Percentiles rank a stretch among this genome's conserved stretches.
Conservation (phyloP, 1,140 invertebrate genomes). For the Eupristina koningsbergeri region DNA sequence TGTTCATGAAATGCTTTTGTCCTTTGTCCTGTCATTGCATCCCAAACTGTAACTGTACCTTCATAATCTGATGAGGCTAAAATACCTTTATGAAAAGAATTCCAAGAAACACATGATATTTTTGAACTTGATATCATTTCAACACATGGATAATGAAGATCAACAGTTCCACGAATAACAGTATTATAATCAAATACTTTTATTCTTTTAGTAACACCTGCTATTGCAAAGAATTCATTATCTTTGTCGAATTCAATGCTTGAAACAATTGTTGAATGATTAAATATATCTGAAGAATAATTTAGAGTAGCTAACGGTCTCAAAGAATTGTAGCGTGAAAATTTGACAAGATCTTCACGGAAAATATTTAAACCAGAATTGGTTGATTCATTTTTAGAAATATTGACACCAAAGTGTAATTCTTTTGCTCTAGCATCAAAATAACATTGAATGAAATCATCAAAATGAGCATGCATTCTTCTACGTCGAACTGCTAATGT, state of each 20-base stretch:
- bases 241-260: constrained; percentile 98
- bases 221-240: constrained; percentile 96
- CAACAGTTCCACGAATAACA: constrained; percentile 87
- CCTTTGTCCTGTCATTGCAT: constrained; percentile 85
- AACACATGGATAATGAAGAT: constrained; percentile 92
- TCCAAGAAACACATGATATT: constrained; percentile 96
- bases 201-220: constrained; percentile 95
- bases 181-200: constrained; percentile 93
- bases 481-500: constrained; percentile 80
- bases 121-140: constrained; percentile 96
- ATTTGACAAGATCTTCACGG: constrained; percentile 89
- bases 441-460: constrained; percentile 92
- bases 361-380: constrained; percentile 83
- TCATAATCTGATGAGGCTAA: constrained; percentile 97
- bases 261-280: constrained; percentile 94
- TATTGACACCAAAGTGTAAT: constrained; percentile 75
- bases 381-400: constrained; percentile 61
- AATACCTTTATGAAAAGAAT: constrained; percentile 91
- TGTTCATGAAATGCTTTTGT: constrained; percentile 89
- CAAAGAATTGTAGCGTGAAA: constrained; percentile 87
- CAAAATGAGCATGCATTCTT: constrained; percentile 89
- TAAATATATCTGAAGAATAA: constrained; percentile 91
- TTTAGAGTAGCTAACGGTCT: constrained; percentile 89
- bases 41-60: constrained; percentile 94
- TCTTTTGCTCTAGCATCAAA: constrained; percentile 84